Percentiles rank a stretch among this genome's conserved stretches.
These are phyloP conservation scores for Acanthopleura granulata DNA, from an alignment of 2,888 invertebrate genomes.

Conservation along the genomic window DNA sequence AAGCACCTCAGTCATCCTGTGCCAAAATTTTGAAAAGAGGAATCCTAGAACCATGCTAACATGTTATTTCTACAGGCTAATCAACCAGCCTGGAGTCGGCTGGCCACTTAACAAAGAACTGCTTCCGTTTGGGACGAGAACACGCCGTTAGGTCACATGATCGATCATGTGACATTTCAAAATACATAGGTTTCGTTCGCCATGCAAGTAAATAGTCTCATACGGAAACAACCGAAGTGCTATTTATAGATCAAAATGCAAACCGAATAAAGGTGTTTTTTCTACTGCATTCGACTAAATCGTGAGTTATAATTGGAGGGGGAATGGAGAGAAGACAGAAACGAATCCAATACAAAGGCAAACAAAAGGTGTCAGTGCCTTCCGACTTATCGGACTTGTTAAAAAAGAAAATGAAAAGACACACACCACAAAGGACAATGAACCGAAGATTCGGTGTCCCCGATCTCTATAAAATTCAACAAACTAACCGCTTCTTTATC, in stretches of 20 bases:
- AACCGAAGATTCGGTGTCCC: neutral
- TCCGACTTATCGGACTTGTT: neutral
- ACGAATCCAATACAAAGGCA: no score
- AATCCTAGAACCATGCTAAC: neutral
- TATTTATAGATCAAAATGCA: no score
- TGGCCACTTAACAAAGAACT: conserved; percentile 23
- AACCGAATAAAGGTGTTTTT: no score
- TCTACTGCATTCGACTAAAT: no score
- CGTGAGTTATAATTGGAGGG: no score
- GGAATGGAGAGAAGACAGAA: no score
- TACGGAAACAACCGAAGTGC: conserved; percentile 4
- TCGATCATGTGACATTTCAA: conserved; percentile 34
- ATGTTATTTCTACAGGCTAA: neutral
- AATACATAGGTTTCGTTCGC: neutral
- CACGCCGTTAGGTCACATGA: conserved; percentile 36
- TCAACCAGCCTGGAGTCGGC: no score
- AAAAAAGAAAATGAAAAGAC: neutral
- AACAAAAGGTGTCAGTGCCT: no score
- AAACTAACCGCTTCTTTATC: conserved; percentile 82
- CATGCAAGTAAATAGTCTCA: neutral
- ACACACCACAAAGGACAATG: conserved; percentile 3
- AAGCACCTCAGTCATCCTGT: conserved; percentile 15
- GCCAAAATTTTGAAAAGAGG: conserved; percentile 12
- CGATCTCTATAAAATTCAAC: neutral
- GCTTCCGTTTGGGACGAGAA: neutral